These are phyloP conservation scores for Chymomyza amoena DNA, from an alignment of 2,888 invertebrate genomes.

Conservation along the genomic window DNA sequence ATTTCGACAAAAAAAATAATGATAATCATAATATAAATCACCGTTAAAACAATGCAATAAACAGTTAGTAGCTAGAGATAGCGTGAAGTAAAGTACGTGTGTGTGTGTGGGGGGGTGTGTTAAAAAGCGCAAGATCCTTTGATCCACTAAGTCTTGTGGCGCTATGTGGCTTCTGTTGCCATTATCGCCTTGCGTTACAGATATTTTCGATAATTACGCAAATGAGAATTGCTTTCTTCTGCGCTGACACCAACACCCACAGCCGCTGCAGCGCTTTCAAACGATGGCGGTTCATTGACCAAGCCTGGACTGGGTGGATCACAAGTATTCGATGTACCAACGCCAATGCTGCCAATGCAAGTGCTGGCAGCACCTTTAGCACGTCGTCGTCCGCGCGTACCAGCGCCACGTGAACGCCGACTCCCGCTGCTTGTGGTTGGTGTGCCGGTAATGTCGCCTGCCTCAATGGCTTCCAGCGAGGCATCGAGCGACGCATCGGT, in stretches of 20 bases:
- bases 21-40: not conserved
- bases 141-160: not conserved
- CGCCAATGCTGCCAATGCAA: conserved; percentile 24
- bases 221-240: conserved; percentile 74
- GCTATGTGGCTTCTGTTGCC: not conserved
- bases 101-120: not conserved
- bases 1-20: conserved; percentile 10
- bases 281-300: conserved; percentile 78
- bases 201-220: conserved; percentile 79
- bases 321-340: conserved; percentile 50
- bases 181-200: conserved; percentile 70
- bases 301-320: conserved; percentile 75
- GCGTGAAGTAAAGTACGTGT: not conserved
- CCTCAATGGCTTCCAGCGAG: conserved; percentile 54
- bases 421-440: conserved; percentile 51
- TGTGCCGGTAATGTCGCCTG: conserved; percentile 52
- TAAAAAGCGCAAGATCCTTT: not conserved
- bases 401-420: conserved; percentile 69
- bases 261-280: conserved; percentile 78
- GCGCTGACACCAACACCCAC: conserved; percentile 57
- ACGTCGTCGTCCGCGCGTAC: conserved; percentile 71
- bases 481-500: conserved; percentile 61
- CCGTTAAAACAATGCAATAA: not conserved
- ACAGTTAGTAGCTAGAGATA: not conserved
- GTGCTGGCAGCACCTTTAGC: conserved; percentile 49